Conservation (phyloP, 2,113 vertebrate genomes). For the Amazona guildingii region DNA sequence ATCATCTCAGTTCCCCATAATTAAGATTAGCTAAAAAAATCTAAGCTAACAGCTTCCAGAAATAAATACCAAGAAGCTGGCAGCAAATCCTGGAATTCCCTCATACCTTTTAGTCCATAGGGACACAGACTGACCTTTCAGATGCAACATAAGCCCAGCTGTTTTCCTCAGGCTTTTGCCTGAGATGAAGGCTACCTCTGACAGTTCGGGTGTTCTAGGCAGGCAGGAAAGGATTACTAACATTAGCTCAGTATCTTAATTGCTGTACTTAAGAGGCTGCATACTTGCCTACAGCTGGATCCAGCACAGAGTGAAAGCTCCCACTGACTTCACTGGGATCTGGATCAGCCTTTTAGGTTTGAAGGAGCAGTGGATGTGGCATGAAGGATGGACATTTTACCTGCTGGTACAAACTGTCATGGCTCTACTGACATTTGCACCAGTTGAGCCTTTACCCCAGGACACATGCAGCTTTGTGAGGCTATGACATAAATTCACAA, state of each 20-base stretch:
- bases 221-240: not conserved
- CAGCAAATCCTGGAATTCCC: conserved; percentile 5
- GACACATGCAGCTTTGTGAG: not conserved
- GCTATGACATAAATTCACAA: not conserved
- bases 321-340: not conserved
- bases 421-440: not conserved
- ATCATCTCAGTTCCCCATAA: not conserved
- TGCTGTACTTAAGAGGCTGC: not conserved
- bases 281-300: not conserved
- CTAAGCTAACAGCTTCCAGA: not conserved
- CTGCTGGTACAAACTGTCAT: not conserved
- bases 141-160: not conserved
- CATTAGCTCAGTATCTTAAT: not conserved
- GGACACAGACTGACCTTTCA: not conserved
- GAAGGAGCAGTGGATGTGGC: not conserved
- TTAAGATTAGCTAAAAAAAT: not conserved
- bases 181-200: not conserved
- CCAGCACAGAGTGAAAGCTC: not conserved
- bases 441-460: not conserved
- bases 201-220: not conserved
- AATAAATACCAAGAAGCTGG: conserved; percentile 1
- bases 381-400: not conserved
- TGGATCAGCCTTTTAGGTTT: not conserved
- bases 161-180: conserved; percentile 18
- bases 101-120: not conserved